Evolutionary conservation across 2,888 invertebrate genomes (phyloP), one percentile per base, ranked within the genome.

Genomic region (Synergus itoensis): DNA sequence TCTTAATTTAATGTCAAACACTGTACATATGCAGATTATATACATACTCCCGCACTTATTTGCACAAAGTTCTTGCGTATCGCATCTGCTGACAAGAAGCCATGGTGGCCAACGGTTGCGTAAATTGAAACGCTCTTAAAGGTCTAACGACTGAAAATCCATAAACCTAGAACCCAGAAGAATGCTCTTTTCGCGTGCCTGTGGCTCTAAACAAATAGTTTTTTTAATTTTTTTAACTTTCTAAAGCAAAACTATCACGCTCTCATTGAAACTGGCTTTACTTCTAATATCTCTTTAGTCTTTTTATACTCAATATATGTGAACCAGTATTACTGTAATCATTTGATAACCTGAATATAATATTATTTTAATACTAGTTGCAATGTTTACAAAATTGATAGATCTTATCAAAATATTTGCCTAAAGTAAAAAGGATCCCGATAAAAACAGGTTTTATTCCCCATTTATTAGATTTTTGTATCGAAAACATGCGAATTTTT

Each of bases 91-190:
- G 67, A 45, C 67, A 48, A 40, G 69, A 48, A 40, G 69, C 28
- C 16, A 9, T 53, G 67, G 40, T 73, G 73, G 53, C 36, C 73
- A 40, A 53, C 53, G n/a, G 73, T 73, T 73, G 73, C 36, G 53
- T 16, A 73, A 73, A 73, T 73, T 73, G 69, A 73, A 73, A 36
- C 48, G 69, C 69, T 73, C 53, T 65, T 73, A 73, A 53, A 73
- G 69, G 69, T 73, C 53, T 73, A 53, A 73, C 53, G 28, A 73
- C 53, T 73, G 73, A 73, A 73, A 73, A 73, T n/a, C n/a, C 53
- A 53, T 73, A 73, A 73, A 73, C 48, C n/a, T 73, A 73, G 53
- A 45, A 69, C 60, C 43, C 11, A 9, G 8, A 43, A 11, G 28
- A 41, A 65, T 63, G 36, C 41, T 48, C 28, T 67, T 67, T 45